These are phyloP conservation scores for Hypsibius dujardini DNA, from an alignment of 1,140 invertebrate genomes.

Conservation along the genomic window DNA sequence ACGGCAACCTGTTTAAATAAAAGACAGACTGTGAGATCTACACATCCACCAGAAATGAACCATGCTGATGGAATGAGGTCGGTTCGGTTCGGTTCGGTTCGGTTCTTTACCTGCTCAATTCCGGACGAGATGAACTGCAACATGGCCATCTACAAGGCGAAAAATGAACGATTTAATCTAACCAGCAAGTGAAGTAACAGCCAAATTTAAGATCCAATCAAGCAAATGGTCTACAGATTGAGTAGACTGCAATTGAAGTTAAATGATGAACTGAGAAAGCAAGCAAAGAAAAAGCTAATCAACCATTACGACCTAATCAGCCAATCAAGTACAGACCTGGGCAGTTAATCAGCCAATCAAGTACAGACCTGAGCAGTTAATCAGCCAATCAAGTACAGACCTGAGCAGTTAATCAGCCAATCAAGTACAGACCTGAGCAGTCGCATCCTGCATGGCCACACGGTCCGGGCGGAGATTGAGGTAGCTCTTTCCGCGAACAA, in stretches of 20 bases:
- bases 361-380: no score
- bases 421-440: conserved; percentile 47
- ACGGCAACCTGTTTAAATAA: conserved; percentile 51
- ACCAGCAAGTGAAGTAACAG: no score
- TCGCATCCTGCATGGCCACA: conserved; percentile 99
- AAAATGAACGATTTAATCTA: no score
- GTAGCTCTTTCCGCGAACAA: conserved; percentile 73
- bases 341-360: conserved; percentile 45
- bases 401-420: conserved; percentile 48
- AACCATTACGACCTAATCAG: conserved; percentile 50
- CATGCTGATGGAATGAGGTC: no score
- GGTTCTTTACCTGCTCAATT: conserved; percentile 53
- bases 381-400: no score
- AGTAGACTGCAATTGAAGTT: no score
- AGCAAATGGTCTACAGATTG: no score
- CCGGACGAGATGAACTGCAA: conserved; percentile 96
- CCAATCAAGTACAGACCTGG: conserved; percentile 33
- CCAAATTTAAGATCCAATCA: no score
- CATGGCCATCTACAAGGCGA: conserved; percentile 73
- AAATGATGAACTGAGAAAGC: background rate
- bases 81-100: no score
- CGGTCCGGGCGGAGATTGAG: conserved; percentile 80
- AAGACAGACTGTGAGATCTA: background rate
- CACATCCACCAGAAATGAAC: no score
- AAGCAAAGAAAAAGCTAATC: conserved; percentile 19